Evolutionary conservation across 2,113 vertebrate species (phyloP), one percentile per base, ranked within the genome.

Genomic region (Pedetes capensis): DNA sequence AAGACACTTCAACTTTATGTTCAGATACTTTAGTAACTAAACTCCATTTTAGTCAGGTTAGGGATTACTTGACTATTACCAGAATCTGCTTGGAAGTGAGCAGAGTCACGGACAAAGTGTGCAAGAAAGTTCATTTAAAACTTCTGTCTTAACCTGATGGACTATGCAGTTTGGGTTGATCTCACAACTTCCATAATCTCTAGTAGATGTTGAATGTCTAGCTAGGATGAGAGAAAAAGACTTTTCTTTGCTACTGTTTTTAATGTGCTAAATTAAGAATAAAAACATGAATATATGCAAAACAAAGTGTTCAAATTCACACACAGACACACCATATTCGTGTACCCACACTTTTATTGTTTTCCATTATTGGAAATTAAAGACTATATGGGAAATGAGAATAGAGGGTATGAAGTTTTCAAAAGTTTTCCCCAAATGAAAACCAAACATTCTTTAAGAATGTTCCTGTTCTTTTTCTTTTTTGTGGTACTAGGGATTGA

Each of bases 381-480:
- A 37, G 64, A 66, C 23, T 57, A 42, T 11, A 8, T 37, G 51
- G 18, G 27, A 64, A 29, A 66, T 57, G 11, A 79, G 84, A 78
- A 44, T 59, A 74, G 72, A 69, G 29, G 74, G 86, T 66, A 68
- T 69, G 32, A 78, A 83, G 10, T 27, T 85, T 80, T 69, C 47
- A 72, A 63, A 86, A 72, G 37, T 88, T 84, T 55, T 51, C 42
- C 32, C 75, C 44, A 75, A 83, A 57, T 32, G 64, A 80, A 93
- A 86, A 59, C 22, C 86, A 93, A 88, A 37, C 44, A 42, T 51
- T 82, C n/a, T 79, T 53, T 57, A 76, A 83, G 27, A 87, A 79
- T 57, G 23, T 90, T 76, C 82, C 57, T 84, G 68, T 89, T 88
- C 79, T 69, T 87, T n/a, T n/a, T n/a, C n/a, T n/a, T n/a, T n/a